These are phyloP conservation scores for Stichodactyla mertensii DNA, from an alignment of 64 coral and sea anemone genomes.

Conservation along the genomic window DNA sequence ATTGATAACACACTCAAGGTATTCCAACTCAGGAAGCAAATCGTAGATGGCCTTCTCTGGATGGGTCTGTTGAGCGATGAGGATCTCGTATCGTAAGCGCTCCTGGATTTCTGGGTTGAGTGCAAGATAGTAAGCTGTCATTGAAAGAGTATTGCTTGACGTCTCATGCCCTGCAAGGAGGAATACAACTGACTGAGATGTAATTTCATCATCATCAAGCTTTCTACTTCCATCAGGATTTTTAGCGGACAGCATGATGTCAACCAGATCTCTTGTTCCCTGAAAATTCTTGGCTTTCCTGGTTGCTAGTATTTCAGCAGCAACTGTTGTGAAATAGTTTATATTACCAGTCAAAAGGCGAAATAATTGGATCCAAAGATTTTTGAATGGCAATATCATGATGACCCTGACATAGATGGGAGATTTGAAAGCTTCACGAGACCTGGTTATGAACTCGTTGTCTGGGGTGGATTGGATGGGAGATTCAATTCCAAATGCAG, in stretches of 20 bases:
- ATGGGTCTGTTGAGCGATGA: neutral
- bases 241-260: constrained; percentile 25
- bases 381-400: neutral
- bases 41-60: constrained; percentile 22
- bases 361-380: neutral
- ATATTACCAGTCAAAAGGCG: neutral
- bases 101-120: constrained; percentile 41
- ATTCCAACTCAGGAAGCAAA: constrained; percentile 26
- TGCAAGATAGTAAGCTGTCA: constrained; percentile 40
- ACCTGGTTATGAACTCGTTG: neutral
- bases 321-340: neutral
- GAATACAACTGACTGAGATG: constrained; percentile 16
- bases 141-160: constrained; percentile 30
- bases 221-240: constrained; percentile 18
- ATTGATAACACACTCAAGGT: constrained; percentile 47
- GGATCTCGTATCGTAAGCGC: constrained; percentile 37
- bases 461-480: constrained; percentile 34
- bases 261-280: constrained; percentile 2
- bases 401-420: neutral
- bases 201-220: constrained; percentile 17
- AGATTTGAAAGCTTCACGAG: neutral
- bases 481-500: constrained; percentile 56
- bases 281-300: neutral
- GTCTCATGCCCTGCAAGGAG: constrained; percentile 31
- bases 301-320: neutral